These are phyloP conservation scores for Steinernema hermaphroditum DNA, from an alignment of 2,888 invertebrate genomes.

Conservation along the genomic window DNA sequence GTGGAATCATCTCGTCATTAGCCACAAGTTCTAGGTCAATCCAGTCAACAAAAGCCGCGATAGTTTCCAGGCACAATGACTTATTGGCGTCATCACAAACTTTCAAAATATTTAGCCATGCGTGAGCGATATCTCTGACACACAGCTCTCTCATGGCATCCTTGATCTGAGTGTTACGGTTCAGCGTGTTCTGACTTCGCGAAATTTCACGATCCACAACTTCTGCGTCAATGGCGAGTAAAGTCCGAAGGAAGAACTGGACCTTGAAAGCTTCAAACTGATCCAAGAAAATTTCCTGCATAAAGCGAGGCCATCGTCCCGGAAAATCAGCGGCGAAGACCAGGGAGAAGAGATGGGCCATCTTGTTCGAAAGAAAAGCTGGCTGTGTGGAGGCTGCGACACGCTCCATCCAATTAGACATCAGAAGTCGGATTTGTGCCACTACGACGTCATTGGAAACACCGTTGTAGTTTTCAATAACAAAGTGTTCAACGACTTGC, in stretches of 20 bases:
- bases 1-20: conserved; percentile 71
- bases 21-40: conserved; percentile 72
- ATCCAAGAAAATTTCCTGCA: conserved; percentile 68
- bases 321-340: conserved; percentile 71
- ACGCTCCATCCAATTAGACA: conserved; percentile 49
- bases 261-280: conserved; percentile 51
- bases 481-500: conserved; percentile 68
- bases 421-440: conserved; percentile 41
- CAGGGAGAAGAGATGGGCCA: conserved; percentile 71
- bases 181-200: conserved; percentile 67
- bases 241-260: conserved; percentile 70
- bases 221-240: conserved; percentile 71
- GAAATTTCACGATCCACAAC: conserved; percentile 70
- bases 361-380: conserved; percentile 71
- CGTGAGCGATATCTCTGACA: conserved; percentile 70
- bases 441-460: conserved; percentile 31
- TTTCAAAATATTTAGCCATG: conserved; percentile 71
- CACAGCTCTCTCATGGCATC: conserved; percentile 71
- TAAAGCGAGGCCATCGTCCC: conserved; percentile 70
- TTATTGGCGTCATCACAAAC: conserved; percentile 39
- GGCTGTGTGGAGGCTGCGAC: conserved; percentile 59
- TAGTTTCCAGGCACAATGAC: conserved; percentile 69
- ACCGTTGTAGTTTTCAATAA: conserved; percentile 57
- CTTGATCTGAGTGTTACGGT: conserved; percentile 71
- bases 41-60: conserved; percentile 72